A percentile compares a stretch with the other conserved stretches of the same genome.
Evolutionary conservation across 2,888 invertebrate genomes (phyloP).

Genomic region (Synanthedon tipuliformis): DNA sequence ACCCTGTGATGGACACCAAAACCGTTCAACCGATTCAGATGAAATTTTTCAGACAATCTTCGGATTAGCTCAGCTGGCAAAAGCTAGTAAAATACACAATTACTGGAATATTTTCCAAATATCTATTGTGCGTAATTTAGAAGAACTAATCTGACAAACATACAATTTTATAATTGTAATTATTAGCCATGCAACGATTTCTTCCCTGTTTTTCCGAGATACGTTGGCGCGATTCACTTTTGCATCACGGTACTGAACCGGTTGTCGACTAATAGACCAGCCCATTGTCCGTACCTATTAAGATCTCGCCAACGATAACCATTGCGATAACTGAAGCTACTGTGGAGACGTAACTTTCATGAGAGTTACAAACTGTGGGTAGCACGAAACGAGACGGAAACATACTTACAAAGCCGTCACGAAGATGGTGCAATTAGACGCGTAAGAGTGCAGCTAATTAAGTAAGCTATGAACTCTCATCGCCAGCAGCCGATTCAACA

Average conservation of each 20-base stretch:
- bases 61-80: too few species aligned
- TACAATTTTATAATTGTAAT: too few species aligned
- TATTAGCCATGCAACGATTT: too few species aligned
- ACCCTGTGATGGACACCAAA: too few species aligned
- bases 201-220: not conserved
- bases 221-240: constrained; percentile 9
- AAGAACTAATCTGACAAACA: too few species aligned
- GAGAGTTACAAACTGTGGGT: not conserved
- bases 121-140: too few species aligned
- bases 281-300: constrained; percentile 29
- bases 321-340: constrained; percentile 14
- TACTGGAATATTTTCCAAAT: too few species aligned
- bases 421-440: constrained; percentile 10
- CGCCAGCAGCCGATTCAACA: constrained; percentile 11
- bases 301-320: constrained; percentile 26
- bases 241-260: constrained; percentile 17
- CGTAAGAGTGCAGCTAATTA: constrained; percentile 13
- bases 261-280: constrained; percentile 26
- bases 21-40: too few species aligned
- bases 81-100: too few species aligned
- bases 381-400: constrained; percentile 2
- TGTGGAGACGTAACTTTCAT: constrained; percentile 15
- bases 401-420: constrained; percentile 10
- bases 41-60: too few species aligned
- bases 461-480: constrained; percentile 8